Evolutionary conservation across 2,113 vertebrate genomes (phyloP).

Genomic region (Phalacrocorax brasilianus): DNA sequence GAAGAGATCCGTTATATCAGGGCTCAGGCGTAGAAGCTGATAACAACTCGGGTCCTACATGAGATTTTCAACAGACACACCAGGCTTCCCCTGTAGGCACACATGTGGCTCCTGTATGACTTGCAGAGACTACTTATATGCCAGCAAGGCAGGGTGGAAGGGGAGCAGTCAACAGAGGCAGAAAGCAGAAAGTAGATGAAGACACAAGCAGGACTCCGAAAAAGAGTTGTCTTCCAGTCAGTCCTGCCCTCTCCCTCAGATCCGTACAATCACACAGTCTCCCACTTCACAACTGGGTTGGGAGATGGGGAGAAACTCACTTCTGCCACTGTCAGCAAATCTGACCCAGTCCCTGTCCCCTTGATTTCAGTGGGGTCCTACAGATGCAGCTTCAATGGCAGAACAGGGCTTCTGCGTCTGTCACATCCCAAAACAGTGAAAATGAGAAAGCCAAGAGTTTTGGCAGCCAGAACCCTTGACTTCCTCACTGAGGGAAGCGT

Average conservation of each 20-base stretch:
- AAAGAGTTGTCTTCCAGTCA: background rate
- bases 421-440: constrained; percentile 57
- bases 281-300: background rate
- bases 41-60: constrained; percentile 63
- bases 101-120: rapidly evolving
- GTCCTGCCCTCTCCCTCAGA: background rate
- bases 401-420: constrained; percentile 5
- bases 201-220: background rate
- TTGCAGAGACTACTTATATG: background rate
- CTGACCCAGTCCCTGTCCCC: background rate
- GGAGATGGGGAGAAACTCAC: background rate
- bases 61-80: constrained; percentile 1
- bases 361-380: background rate
- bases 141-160: background rate
- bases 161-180: background rate
- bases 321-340: background rate
- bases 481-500: constrained; percentile 73
- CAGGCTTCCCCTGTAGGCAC: background rate
- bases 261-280: background rate
- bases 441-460: constrained; percentile 60
- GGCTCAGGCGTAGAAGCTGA: constrained; percentile 24
- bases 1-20: constrained; percentile 57
- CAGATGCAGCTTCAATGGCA: background rate
- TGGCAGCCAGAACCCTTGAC: constrained; percentile 67
- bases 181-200: background rate